Base-by-base conservation (phyloP, 2,113 vertebrate genomes). In the Uria lomvia region DNA sequence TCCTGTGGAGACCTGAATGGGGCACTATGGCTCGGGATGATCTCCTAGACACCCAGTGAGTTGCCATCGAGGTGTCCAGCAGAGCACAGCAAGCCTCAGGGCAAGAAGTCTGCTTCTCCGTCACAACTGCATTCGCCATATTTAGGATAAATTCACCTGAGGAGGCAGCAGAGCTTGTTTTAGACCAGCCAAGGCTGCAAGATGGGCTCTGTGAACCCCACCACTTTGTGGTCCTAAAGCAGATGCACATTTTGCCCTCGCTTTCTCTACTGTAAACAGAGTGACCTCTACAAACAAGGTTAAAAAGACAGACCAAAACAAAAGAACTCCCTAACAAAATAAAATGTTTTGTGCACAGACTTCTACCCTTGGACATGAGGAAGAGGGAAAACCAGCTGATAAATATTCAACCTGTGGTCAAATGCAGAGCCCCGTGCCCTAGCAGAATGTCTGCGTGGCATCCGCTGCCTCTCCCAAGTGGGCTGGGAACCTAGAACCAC, bases 261-360 rank as follows among this genome's bases (percentile, higher is more conserved):
- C 32, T 88, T 92, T 86, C 59, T 74, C 36, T 30, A 12, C 38
- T 22, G 18, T 27, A 79, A 93, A 85, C 62, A 76, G 27, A 87
- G 27, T 66, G 71, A 86, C 75, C 85, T 86, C 66, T 62, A 68
- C 22, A 94, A 95, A 92, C 43, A 94, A 74, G 79, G 73, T 94
- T 88, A 91, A 81, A 91, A 93, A 91, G 75, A 10, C 45, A 81
- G 76, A 94, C 14, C 42, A 71, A 80, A 96, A 58, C 74, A 88
- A 96, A 95, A 86, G 55, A 88, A 76, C 4, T 93, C 77, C 38
- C 78, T 62, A 83, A 95, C 66, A 58, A 90, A 93, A 94, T 90
- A 79, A 90, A 85, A 90, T 34, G 34, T 5, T 77, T 94, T 73
- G 34, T 79, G 74, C 14, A 47, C 60, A 92, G 50, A 38, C 81